These are phyloP conservation scores for Priocnemis perturbator DNA, from an alignment of 2,888 invertebrate genomes.

Conservation along the genomic window DNA sequence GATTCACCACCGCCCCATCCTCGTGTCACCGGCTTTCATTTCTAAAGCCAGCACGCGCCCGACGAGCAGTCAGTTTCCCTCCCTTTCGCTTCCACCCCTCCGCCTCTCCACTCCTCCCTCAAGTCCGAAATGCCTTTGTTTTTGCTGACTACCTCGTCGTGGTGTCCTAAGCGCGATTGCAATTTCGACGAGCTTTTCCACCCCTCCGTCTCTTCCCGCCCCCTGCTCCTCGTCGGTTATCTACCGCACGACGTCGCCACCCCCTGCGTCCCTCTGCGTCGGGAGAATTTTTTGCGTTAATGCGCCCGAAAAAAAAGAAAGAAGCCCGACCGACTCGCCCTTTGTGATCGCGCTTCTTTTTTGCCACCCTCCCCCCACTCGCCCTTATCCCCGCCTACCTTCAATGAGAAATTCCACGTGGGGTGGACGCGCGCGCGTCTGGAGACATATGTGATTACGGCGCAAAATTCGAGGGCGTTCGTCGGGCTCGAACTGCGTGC, in stretches of 20 bases:
- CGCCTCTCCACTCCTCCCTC: slow-evolving; percentile 17
- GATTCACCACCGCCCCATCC: slow-evolving; percentile 27
- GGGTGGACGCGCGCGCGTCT: too few species aligned
- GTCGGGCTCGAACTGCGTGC: too few species aligned
- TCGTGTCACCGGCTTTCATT: slow-evolving; percentile 56
- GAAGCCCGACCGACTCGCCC: slow-evolving; percentile 28
- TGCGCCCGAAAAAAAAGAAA: slow-evolving; percentile 29
- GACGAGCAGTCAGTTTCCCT: slow-evolving; percentile 34
- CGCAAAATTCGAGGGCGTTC: too few species aligned
- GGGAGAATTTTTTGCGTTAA: slow-evolving; percentile 47
- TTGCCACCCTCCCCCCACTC: slow-evolving; percentile 14
- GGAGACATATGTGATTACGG: too few species aligned
- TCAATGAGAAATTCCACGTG: slow-evolving; percentile 17
- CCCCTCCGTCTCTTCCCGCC: slow-evolving; percentile 16
- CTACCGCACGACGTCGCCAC: slow-evolving; percentile 21
- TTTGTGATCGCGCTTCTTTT: slow-evolving; percentile 14
- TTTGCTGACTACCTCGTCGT: slow-evolving; percentile 44
- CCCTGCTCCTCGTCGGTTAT: slow-evolving; percentile 13
- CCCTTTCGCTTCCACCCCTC: slow-evolving; percentile 6
- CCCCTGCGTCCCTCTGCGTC: too few species aligned
- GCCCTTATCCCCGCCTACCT: slow-evolving; percentile 31
- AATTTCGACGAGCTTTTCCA: slow-evolving; percentile 54
- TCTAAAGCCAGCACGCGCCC: slow-evolving; percentile 40
- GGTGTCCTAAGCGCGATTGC: slow-evolving; percentile 58
- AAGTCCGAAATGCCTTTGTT: slow-evolving; percentile 52